phyloP scores from a whole-genome alignment of 2,113 vertebrate genomes.

The Cyanocitta stelleri region DNA sequence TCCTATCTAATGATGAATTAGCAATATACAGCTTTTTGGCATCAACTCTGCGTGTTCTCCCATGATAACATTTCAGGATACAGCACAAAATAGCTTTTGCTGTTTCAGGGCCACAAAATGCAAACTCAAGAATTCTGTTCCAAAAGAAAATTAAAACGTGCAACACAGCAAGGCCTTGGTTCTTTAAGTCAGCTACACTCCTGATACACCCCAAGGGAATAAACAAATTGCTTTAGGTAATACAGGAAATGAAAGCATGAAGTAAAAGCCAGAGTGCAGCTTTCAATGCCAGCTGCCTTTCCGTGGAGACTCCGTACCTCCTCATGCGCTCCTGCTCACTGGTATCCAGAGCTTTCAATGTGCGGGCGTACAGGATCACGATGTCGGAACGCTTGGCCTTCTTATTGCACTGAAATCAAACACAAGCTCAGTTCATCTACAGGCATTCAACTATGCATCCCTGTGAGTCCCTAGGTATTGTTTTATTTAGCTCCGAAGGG shows the following conservation, averaged over 20 bases:
- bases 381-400: constrained; percentile 90
- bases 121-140: background rate
- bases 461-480: background rate
- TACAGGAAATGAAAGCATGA: background rate
- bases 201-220: background rate
- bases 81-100: background rate
- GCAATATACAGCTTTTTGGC: background rate
- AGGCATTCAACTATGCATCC: background rate
- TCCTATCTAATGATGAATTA: background rate
- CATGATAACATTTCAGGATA: background rate
- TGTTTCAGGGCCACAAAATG: background rate
- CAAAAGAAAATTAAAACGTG: rapidly evolving
- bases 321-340: constrained; percentile 86
- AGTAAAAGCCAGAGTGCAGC: background rate
- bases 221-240: background rate
- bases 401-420: constrained; percentile 87
- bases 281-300: background rate
- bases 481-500: background rate
- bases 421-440: background rate
- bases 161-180: background rate
- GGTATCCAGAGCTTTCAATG: constrained; percentile 86
- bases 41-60: background rate
- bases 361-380: constrained; percentile 88
- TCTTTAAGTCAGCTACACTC: background rate
- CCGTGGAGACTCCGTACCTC: constrained; percentile 52